These are phyloP conservation scores for Nebria ingens DNA, from an alignment of 1,140 invertebrate genomes.

Conservation along the genomic window DNA sequence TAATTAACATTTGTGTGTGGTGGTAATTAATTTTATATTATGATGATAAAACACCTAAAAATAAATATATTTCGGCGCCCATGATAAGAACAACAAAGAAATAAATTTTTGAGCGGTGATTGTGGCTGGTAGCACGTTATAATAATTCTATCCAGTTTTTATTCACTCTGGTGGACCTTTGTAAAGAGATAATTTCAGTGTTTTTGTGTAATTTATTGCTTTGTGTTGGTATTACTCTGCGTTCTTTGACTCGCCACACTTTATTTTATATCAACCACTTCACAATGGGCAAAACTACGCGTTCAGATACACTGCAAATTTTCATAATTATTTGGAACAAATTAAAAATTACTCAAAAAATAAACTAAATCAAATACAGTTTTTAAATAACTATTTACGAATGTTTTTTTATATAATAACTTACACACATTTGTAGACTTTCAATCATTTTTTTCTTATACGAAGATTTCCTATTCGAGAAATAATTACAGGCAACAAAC, in stretches of 20 bases:
- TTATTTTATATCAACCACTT: no score
- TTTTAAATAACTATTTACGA: no score
- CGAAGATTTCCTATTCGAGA: not conserved
- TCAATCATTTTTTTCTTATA: no score
- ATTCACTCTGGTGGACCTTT: not conserved
- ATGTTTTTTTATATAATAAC: no score
- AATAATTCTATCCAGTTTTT: slow-evolving; percentile 1
- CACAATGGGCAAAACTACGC: no score
- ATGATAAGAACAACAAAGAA: not conserved
- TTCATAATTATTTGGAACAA: no score
- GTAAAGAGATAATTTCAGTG: slow-evolving; percentile 9
- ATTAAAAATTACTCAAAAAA: no score
- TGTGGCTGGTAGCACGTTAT: not conserved
- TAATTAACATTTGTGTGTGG: no score
- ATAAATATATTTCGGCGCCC: no score
- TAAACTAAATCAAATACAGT: no score
- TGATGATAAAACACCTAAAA: not conserved
- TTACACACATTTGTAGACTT: no score
- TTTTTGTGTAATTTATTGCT: slow-evolving; percentile 9
- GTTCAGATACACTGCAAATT: no score
- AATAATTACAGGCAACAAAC: not conserved
- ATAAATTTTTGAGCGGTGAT: not conserved
- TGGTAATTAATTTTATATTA: not conserved
- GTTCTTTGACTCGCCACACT: not conserved
- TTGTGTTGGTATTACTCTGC: not conserved